A percentile compares a stretch with the other conserved stretches of the same genome.
These are phyloP conservation scores for Thaleichthys pacificus DNA, from an alignment of 2,797 vertebrate species.

Conservation along the genomic window DNA sequence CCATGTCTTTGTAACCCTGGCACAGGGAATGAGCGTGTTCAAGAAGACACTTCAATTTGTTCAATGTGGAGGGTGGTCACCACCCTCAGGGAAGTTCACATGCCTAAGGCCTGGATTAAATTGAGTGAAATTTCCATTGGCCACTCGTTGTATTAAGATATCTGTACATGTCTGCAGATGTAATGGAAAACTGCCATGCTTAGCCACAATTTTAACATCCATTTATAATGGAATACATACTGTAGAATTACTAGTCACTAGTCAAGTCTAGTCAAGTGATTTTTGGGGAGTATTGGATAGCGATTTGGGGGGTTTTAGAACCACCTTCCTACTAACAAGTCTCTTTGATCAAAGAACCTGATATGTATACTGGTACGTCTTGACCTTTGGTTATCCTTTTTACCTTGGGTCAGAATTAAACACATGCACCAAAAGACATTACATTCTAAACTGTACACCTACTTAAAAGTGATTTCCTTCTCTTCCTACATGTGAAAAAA, in stretches of 20 bases:
- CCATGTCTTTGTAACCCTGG: slow-evolving; percentile 30
- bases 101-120: slow-evolving; percentile 2
- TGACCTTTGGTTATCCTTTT: background rate
- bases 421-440: slow-evolving; percentile 52
- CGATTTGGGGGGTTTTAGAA: background rate
- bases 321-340: too few relatives aligned
- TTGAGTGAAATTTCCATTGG: slow-evolving; percentile 4
- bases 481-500: slow-evolving; percentile 46
- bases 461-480: slow-evolving; percentile 62
- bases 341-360: too few relatives aligned
- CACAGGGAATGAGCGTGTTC: slow-evolving; percentile 23
- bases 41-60: slow-evolving; percentile 19
- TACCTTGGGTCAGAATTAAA: slow-evolving; percentile 41
- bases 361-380: too few relatives aligned
- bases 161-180: background rate
- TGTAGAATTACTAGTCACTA: background rate
- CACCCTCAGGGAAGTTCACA: slow-evolving; percentile 21
- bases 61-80: slow-evolving; percentile 19
- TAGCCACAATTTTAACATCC: background rate
- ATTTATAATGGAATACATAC: background rate
- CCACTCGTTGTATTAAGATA: background rate
- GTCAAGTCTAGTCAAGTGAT: background rate
- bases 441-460: slow-evolving; percentile 54
- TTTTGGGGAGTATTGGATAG: background rate
- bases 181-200: background rate